Evolutionary conservation across 2,797 vertebrate genomes (phyloP).

Genomic region (Sebastes ruberrimus): DNA sequence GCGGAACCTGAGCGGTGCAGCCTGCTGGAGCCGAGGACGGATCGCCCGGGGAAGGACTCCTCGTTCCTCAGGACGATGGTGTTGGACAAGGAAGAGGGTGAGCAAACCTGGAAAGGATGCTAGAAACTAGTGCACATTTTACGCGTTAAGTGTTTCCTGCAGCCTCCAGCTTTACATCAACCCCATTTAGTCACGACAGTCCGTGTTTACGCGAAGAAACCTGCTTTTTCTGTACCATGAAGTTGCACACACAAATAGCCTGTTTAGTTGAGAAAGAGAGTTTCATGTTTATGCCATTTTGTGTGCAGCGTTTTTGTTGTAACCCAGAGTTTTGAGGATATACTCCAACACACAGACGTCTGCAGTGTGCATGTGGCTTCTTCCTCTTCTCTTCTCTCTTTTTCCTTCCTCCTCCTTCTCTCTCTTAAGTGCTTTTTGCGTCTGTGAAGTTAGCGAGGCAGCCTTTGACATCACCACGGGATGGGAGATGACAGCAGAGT

Average conservation of each 20-base stretch:
- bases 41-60: constrained; percentile 91
- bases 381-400: constrained; percentile 29
- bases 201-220: constrained; percentile 14
- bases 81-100: constrained; percentile 99
- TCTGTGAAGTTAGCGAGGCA: constrained; percentile 79
- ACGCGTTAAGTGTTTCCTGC: constrained; percentile 23
- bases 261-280: constrained; percentile 33
- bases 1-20: constrained; percentile 74
- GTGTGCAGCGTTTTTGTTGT: constrained; percentile 7
- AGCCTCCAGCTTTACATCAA: constrained; percentile 31
- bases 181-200: constrained; percentile 32
- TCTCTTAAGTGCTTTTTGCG: constrained; percentile 73
- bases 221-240: constrained; percentile 10
- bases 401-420: constrained; percentile 19
- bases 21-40: constrained; percentile 90
- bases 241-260: constrained; percentile 39
- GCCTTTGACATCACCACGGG: constrained; percentile 80
- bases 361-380: constrained; percentile 66
- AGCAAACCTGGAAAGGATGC: constrained; percentile 78
- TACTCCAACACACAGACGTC: constrained; percentile 45
- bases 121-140: constrained; percentile 58
- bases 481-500: constrained; percentile 81
- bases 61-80: constrained; percentile 97
- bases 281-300: constrained; percentile 38
- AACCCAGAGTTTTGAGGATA: constrained; percentile 52